phyloP scores from a whole-genome alignment of 2,113 vertebrate genomes.

The rabbit (Oryctolagus cuniculus) region DNA sequence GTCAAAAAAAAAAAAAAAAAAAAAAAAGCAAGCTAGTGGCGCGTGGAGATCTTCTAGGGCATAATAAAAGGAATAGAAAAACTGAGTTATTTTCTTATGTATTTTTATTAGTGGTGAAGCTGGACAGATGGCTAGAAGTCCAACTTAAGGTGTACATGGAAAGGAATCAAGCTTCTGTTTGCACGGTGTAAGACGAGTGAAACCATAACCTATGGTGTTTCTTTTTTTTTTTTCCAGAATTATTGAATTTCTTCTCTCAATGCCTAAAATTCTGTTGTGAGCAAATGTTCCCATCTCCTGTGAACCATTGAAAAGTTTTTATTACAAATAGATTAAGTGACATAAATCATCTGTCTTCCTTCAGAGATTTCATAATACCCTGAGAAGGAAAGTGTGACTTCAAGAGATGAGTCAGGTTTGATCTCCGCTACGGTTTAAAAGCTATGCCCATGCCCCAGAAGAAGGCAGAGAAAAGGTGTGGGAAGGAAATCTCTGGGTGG shows the following conservation, averaged over 20 bases:
- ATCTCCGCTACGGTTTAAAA: slow-evolving; percentile 27
- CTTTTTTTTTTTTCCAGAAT: not conserved
- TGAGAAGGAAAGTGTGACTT: slow-evolving; percentile 31
- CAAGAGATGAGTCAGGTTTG: slow-evolving; percentile 7
- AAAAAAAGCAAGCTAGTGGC: too few relatives aligned
- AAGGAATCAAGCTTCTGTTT: slow-evolving; percentile 19
- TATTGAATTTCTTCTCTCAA: not conserved
- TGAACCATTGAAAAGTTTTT: not conserved
- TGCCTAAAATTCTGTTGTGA: not conserved
- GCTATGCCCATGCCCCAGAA: not conserved
- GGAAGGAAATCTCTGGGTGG: not conserved
- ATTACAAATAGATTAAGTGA: slow-evolving; percentile 42
- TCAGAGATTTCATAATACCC: slow-evolving; percentile 32
- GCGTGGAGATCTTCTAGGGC: not conserved
- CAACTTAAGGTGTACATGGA: not conserved
- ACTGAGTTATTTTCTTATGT: not conserved
- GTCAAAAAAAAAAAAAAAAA: too few relatives aligned
- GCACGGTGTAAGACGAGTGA: not conserved
- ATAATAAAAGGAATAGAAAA: slow-evolving; percentile 4
- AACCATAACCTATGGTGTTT: not conserved
- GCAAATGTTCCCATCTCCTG: not conserved
- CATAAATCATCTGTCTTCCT: not conserved
- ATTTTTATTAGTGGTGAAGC: slow-evolving; percentile 5
- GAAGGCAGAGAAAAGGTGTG: not conserved
- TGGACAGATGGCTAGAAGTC: not conserved